Base-by-base conservation (phyloP, 1,140 invertebrate genomes). In the Spodoptera frugiperda region DNA sequence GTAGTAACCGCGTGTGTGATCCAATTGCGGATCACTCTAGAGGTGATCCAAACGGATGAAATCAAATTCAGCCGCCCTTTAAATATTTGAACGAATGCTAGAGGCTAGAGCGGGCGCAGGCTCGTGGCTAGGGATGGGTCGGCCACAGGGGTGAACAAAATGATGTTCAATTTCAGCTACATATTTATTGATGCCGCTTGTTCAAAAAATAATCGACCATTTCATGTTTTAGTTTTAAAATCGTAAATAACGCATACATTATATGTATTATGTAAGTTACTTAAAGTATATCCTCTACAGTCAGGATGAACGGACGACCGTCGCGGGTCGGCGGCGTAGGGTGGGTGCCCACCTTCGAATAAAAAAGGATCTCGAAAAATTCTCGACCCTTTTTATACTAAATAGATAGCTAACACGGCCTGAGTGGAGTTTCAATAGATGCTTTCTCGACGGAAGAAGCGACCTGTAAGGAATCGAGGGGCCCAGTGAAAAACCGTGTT, bases 401-500 rank as follows among this genome's bases (percentile, higher is more conserved):
- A 94, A 94, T 91, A 94, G 92, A 92, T 92, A 94, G 92, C 90
- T 94, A 94, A 94, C 92, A 94, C 91, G 89, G 88, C 83, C 91
- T 92, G 90, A 94, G 92, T 94, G 92, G 91, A 92, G 91, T 91
- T 93, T 94, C 92, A 94, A 94, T 94, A 90, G 92, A 94, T 93
- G 90, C 92, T 93, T 91, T 93, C 86, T 91, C 89, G 89, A 87
- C 86, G 91, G 87, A 91, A 89, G 91, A 91, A 90, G 91, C 92
- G 89, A 91, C 92, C 92, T 91, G 92, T 92, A 89, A 93, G 83
- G 85, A 91, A 89, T 93, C 92, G 90, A 92, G 84, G 88, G 89
- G 85, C 74, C 83, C 84, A 77, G 78, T 83, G 81, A 87, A 87
- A 84, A 84, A 84, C 85, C 81, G 78, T 86, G 84, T 86, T 88